Evolutionary conservation across 2,113 vertebrate species (phyloP), one percentile per base, ranked within the genome.

Genomic region (Atherinomorus stipes): DNA sequence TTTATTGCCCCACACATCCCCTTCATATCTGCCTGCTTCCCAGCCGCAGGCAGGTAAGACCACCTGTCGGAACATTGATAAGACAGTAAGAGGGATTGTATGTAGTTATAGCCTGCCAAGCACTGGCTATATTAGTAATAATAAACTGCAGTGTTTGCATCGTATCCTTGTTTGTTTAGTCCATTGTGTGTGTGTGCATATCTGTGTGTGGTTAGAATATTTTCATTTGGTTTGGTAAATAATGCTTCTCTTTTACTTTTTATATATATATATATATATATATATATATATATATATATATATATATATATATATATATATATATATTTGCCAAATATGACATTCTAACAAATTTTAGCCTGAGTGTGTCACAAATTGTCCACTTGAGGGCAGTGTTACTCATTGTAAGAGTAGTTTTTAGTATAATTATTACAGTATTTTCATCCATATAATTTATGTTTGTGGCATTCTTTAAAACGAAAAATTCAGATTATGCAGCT

Each of bases 1-100:
- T 94, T 94, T 93, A 93, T 94, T 92, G 84, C 89, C 80, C 76
- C 16, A 37, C 85, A 90, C 90, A 93, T 90, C 89, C 83, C 87
- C 81, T 90, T 91, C 85, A 88, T 87, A 88, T 89, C 89, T 88
- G 77, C 74, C 76, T 74, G 72, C 80, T 82, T 80, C 85, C 76
- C 84, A 77, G 89, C 69, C 79, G 21, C 54, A 53, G 81, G 63
- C 79, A 92, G 91, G 86, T 92, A 81, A 86, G 80, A 85, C 91
- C 93, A 94, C 92, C 93, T 94, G 92, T 91, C 85, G 72, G 88
- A 89, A 86, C 84, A 84, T 67, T 54, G 88, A 91, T 92, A 90
- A 91, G 81, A 86, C 83, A 89, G 85, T 74, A 83, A 79, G 69
- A 78, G 66, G 74, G 84, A 64, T 83, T 75, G 65, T 70, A 69